Base-by-base conservation (phyloP, 2,888 invertebrate genomes). In the Prenolepis imparis region DNA sequence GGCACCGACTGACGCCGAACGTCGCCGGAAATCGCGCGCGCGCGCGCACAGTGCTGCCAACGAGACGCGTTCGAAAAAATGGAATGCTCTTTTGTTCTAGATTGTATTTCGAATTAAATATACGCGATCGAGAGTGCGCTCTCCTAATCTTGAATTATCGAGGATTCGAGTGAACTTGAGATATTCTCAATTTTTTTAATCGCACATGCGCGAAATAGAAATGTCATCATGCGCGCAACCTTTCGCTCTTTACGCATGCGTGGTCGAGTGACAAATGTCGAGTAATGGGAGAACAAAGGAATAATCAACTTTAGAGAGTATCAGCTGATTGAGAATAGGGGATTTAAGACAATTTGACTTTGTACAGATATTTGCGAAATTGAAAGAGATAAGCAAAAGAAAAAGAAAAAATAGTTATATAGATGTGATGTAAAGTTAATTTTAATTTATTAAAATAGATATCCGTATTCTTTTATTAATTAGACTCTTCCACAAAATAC, bases 1-100 rank as follows among this genome's bases (percentile, higher is more conserved):
- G 81, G 41, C 52, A 78, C 73, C 84, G 86, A 89, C 88, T 80
- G 72, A 59, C 44, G 59, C 77, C 55, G 55, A 24, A 15, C 55
- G 48, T 28, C 32, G 24, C 15, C 66, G 66, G 41, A 39, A 77
- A 36, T 36, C 15, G 66, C 12, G 36, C 28, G 77, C 72, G 78
- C 72, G 68, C 52, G 73, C 72, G 78, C 78, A 24, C 59, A 78
- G 59, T 44, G 72, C 72, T 61, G 78, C 78, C 78, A 78, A 78
- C 70, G 3, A 11, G 12, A 55, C 15, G 78, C 70, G 21, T 32
- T 1, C 11, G 5, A 57, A 12, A 41, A 32, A 57, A 21, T 18
- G 18, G 36, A 41, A 41, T 18, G 39, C 1, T n/a, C 11, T 5
- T 3, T 36, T 36, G 32, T 12, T 24, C 11, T 18, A 28, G 11